These are phyloP conservation scores for Clavelina lepadiformis DNA, from an alignment of 23 tunicate genomes.

Conservation along the genomic window DNA sequence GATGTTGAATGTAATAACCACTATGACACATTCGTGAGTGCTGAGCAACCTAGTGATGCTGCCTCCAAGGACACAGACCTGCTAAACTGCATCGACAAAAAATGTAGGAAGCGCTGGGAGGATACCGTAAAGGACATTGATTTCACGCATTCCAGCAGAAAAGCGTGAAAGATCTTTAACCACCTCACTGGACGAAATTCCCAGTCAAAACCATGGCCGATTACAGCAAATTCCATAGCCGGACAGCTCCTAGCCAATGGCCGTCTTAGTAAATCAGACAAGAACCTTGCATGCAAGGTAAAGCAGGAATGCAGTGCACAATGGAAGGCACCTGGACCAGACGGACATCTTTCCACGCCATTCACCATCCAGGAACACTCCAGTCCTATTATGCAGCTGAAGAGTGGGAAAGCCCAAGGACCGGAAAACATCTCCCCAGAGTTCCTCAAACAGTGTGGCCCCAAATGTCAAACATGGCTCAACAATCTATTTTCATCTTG, in stretches of 20 bases:
- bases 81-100: conserved; percentile 2
- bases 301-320: background rate
- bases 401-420: too few relatives aligned
- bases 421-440: too few relatives aligned
- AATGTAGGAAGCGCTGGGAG: background rate
- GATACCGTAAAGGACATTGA: too few relatives aligned
- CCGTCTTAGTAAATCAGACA: background rate
- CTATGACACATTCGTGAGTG: background rate
- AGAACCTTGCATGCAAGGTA: background rate
- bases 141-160: conserved; percentile 5
- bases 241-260: background rate
- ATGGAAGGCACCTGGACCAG: background rate
- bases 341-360: background rate
- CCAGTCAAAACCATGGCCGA: background rate
- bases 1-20: conserved; percentile 2
- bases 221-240: background rate
- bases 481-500: too few relatives aligned
- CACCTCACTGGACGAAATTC: too few relatives aligned
- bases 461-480: too few relatives aligned
- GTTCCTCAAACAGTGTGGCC: too few relatives aligned
- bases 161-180: conserved; percentile 2
- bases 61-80: conserved; percentile 6
- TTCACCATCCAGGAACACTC: too few relatives aligned
- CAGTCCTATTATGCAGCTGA: too few relatives aligned
- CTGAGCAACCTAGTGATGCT: too few relatives aligned